Conservation (phyloP, 2,113 vertebrate genomes). For the Chelonoidis abingdonii region DNA sequence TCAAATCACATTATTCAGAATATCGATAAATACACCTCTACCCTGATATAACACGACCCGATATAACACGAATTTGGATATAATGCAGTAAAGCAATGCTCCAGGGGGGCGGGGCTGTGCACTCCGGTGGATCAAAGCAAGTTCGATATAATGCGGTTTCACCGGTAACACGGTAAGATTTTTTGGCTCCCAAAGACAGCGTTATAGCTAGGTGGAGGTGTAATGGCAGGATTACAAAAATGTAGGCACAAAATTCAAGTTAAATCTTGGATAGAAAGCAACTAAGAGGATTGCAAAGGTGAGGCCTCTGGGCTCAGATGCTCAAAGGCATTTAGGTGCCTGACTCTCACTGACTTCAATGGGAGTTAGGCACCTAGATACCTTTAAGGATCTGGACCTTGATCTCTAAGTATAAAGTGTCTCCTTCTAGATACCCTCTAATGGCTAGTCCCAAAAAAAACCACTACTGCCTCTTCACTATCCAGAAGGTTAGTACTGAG, state of each 20-base stretch:
- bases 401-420: neutral
- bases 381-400: neutral
- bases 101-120: no score
- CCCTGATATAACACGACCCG: no score
- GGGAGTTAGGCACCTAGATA: neutral
- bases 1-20: constrained; percentile 10
- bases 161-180: no score
- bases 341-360: neutral
- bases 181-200: no score
- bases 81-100: no score
- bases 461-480: neutral
- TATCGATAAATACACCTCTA: neutral
- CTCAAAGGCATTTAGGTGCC: neutral
- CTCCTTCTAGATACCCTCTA: neutral
- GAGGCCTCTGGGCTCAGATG: neutral
- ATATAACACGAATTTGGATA: no score
- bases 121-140: no score
- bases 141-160: no score
- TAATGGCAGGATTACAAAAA: constrained; percentile 1
- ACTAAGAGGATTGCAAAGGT: neutral
- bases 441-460: neutral
- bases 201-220: no score
- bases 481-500: neutral
- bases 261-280: neutral
- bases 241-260: neutral